phyloP scores from a whole-genome alignment of 2,888 invertebrate species.

The Dicranocentrus wangi region DNA sequence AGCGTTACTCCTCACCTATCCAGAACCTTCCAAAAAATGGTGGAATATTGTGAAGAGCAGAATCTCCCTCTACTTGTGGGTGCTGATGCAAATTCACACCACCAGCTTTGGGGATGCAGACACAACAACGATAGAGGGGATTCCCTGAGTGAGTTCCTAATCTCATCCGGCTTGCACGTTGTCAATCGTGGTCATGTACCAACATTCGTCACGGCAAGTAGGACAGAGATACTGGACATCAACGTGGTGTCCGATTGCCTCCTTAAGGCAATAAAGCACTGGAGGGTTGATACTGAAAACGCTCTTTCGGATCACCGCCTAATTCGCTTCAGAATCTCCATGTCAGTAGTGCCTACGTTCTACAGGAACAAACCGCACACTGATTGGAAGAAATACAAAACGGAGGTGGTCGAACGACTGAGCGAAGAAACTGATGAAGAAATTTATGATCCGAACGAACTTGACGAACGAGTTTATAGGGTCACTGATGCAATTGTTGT shows the following conservation, averaged over 20 bases:
- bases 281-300: conserved; percentile 52
- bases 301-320: conserved; percentile 60
- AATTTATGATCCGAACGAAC: neutral
- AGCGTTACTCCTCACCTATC: conserved; percentile 7
- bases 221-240: conserved; percentile 56
- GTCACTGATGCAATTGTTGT: neutral
- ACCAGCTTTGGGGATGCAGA: conserved; percentile 50
- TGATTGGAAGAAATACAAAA: conserved; percentile 29
- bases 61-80: conserved; percentile 37
- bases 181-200: conserved; percentile 53
- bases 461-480: neutral
- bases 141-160: conserved; percentile 39
- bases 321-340: conserved; percentile 14
- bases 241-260: conserved; percentile 24
- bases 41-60: conserved; percentile 20
- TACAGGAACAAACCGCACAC: conserved; percentile 42
- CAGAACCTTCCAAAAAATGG: neutral
- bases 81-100: conserved; percentile 64
- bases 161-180: conserved; percentile 28
- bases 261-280: neutral
- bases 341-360: neutral
- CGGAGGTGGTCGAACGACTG: neutral
- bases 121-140: conserved; percentile 44
- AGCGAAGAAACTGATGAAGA: neutral
- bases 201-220: conserved; percentile 48